Base-by-base conservation (phyloP, 2,113 vertebrate genomes). In the Phyllopteryx taeniolatus region DNA sequence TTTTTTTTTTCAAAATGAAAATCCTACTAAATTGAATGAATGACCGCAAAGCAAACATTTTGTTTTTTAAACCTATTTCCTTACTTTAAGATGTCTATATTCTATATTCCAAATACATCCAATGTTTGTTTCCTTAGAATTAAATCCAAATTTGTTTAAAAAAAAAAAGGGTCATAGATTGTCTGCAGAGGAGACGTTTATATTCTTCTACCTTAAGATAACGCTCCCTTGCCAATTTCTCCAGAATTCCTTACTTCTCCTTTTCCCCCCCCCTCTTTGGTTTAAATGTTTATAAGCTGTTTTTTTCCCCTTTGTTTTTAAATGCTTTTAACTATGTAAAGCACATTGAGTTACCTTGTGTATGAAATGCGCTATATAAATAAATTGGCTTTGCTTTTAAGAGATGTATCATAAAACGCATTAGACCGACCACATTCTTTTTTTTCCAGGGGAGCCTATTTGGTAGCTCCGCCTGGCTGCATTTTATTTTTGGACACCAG, bases 401-500 rank as follows among this genome's bases (percentile, higher is more conserved):
- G 85, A 83, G 83, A 85, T 86, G 84, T 88, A 84, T 91, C 86
- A 90, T 91, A 88, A 92, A 92, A 89, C 1, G 67, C 88, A 87
- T 87, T 80, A 84, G 79, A 64, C 62, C 13, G 20, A 51, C 47
- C 47, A 2, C 8, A 1, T 51, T 44, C 4, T 12, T 31, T 14
- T 78, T 78, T 75, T 44, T 47, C 51, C n/a, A 70, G 13, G 46
- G 59, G 73, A 85, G 77, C 81, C 83, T 75, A 90, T 92, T 90
- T 82, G 73, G 54, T 78, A 70, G 83, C 80, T 83, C 35, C 82
- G 86, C 86, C 77, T 87, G 80, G 79, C 78, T 90, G 86, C 77
- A 20, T 91, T 93, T 92, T 87, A 91, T 91, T 84, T 87, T 66
- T 47, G 64, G 22, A 66, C 76, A 56, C 77, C 73, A 80, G 82